phyloP scores from a whole-genome alignment of 2,888 invertebrate genomes.

The Mycogona germanica region DNA sequence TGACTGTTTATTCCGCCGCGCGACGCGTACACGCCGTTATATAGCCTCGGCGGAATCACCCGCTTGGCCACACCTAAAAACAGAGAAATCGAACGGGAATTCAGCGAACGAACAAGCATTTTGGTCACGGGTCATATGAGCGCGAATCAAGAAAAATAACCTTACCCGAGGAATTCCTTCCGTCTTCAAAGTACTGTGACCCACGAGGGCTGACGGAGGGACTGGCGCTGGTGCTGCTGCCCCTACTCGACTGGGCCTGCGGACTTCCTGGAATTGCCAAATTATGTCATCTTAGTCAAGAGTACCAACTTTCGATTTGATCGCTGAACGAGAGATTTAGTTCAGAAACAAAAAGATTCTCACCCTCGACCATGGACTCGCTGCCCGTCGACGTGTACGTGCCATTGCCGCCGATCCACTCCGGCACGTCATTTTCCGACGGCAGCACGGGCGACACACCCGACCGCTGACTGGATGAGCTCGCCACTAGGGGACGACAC shows the following conservation, averaged over 20 bases:
- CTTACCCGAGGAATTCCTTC: neutral
- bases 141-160: too few species aligned
- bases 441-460: slow-evolving; percentile 14
- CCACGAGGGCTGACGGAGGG: slow-evolving; percentile 33
- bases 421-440: slow-evolving; percentile 5
- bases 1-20: neutral
- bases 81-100: neutral
- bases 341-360: neutral
- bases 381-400: neutral
- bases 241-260: slow-evolving; percentile 5
- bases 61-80: neutral
- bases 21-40: neutral
- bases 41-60: neutral
- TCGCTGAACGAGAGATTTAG: too few species aligned
- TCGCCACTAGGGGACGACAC: slow-evolving; percentile 1
- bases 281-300: too few species aligned
- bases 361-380: slow-evolving; percentile 8
- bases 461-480: slow-evolving; percentile 25
- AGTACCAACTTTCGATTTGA: too few species aligned
- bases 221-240: slow-evolving; percentile 24
- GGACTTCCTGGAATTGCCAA: slow-evolving; percentile 7
- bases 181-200: slow-evolving; percentile 19
- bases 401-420: neutral
- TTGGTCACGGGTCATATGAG: too few species aligned
- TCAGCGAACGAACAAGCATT: neutral